Evolutionary conservation across 1,140 invertebrate genomes (phyloP), one percentile per base, ranked within the genome.

Genomic region (Gonioctena quinquepunctata): DNA sequence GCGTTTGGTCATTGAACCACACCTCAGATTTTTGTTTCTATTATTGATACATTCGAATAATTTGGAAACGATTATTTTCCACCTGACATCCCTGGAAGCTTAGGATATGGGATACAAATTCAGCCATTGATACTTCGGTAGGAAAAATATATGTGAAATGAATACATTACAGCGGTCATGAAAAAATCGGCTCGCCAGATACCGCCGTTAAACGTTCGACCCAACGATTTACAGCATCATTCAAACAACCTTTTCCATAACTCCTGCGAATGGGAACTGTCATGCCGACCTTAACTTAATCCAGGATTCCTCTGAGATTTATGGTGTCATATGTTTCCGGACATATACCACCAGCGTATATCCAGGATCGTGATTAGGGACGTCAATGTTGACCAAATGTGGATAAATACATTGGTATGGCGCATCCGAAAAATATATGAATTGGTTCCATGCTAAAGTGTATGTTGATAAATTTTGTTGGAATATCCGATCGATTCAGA

Each of bases 361-460:
- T 54, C 52, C 52, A 2, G 8, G 18, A 54, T 54, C 52, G 52
- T 54, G 13, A 54, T 54, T 54, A 23, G 18, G 52, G 52, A 54
- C 52, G 52, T 54, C 52, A 54, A 54, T 54, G 52, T 54, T 54
- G 52, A 54, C 52, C 18, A 54, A 54, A 54, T 54, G 52, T 54
- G 22, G 52, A 54, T 54, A 18, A 54, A 54, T 54, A 19, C 19
- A 18, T 54, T 23, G 6, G 19, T 19, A 18, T 18, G 18, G 5
- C 11, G 18, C 6, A 13, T 23, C 19, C 19, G 11, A 18, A 54
- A 1, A 54, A 54, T 54, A 54, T 3, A 7, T 42, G n/a, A 7
- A n/a, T n/a, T n/a, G 33, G 6, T 42, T 42, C 33, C 33, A 42
- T 42, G 33, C n/a, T 42, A n/a, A n/a, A 42, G 6, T 42, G 33